Evolutionary conservation across 2,888 invertebrate species (phyloP), one percentile per base, ranked within the genome.

Genomic region (Mythimna loreyi): DNA sequence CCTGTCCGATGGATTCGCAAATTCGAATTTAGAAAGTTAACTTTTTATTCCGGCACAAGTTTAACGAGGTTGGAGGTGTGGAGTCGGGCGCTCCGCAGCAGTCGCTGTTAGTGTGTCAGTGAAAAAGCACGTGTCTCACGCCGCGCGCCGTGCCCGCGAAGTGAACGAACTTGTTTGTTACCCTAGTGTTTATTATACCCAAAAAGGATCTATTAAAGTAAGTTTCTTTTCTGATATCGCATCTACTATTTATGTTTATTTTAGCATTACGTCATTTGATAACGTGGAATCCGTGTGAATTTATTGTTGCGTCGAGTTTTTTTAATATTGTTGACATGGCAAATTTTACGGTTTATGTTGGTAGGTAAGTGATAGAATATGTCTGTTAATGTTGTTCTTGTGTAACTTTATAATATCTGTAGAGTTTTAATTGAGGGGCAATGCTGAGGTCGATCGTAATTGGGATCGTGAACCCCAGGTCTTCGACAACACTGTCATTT

Each of bases 11-110:
- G 81, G 87, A 89, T 91, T 92, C 89, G 93, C 92, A 83, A 92
- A 93, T 92, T 90, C 90, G 87, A 88, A 89, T 92, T 93, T 95
- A 95, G 95, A 95, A 95, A 95, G 95, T 94, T 90, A 90, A 90
- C 90, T 91, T 93, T 92, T 92, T 92, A 90, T 91, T 90, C 90
- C 90, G 88, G 87, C 89, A 89, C 66, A 65, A 89, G 88, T 90
- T 90, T 88, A 88, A 89, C 89, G 91, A 92, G 92, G 91, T 92
- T 92, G 89, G 75, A 82, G 76, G 80, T 83, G 82, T 79, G 81
- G 72, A 77, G 77, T 76, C 75, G 77, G 83, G 79, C 85, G 89
- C 85, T 92, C 93, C 94, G n/a, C 53, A 13, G 89, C 85, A 94
- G 94, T 95, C 87, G 90, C 87, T 86, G 86, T 86, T 89, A 85